Evolutionary conservation across 1,140 invertebrate species (phyloP).

Genomic region (Pygmarrhopalites habei): DNA sequence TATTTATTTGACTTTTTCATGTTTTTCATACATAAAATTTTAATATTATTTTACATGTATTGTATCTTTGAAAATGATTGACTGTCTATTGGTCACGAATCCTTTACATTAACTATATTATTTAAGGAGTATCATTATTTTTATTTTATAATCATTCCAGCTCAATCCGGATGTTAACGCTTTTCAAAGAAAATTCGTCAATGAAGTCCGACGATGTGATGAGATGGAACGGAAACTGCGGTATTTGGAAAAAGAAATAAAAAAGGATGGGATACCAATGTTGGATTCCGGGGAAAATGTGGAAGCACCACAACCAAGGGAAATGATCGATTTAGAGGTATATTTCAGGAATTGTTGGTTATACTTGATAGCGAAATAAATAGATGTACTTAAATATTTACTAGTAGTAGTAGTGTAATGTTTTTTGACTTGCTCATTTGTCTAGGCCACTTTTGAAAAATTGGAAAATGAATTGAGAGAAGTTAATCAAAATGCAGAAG

Average conservation of each 20-base stretch:
- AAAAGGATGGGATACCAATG: constrained; percentile 95
- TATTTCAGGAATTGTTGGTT: constrained; percentile 7
- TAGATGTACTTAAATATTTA: not conserved
- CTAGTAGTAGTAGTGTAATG: not conserved
- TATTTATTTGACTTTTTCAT: constrained; percentile 34
- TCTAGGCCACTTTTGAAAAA: constrained; percentile 88
- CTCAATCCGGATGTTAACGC: constrained; percentile 90
- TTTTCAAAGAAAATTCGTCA: constrained; percentile 92
- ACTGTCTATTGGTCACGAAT: too few species aligned
- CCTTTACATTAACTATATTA: too few species aligned
- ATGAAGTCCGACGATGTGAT: constrained; percentile 87
- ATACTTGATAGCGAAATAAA: too few species aligned
- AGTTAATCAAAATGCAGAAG: constrained; percentile 95
- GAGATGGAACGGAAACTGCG: constrained; percentile 93
- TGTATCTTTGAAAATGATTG: too few species aligned
- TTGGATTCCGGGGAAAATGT: constrained; percentile 95
- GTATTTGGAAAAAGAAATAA: constrained; percentile 96
- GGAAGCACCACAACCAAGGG: constrained; percentile 92
- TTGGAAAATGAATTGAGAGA: constrained; percentile 91
- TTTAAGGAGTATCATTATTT: too few species aligned
- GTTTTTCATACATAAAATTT: too few species aligned
- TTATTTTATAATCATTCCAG: constrained; percentile 48
- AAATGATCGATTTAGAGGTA: constrained; percentile 99
- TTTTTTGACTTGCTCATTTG: too few species aligned
- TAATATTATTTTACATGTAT: too few species aligned